Evolutionary conservation across 92 coral and sea anemone species (phyloP).

Genomic region (Actinernus sp.): DNA sequence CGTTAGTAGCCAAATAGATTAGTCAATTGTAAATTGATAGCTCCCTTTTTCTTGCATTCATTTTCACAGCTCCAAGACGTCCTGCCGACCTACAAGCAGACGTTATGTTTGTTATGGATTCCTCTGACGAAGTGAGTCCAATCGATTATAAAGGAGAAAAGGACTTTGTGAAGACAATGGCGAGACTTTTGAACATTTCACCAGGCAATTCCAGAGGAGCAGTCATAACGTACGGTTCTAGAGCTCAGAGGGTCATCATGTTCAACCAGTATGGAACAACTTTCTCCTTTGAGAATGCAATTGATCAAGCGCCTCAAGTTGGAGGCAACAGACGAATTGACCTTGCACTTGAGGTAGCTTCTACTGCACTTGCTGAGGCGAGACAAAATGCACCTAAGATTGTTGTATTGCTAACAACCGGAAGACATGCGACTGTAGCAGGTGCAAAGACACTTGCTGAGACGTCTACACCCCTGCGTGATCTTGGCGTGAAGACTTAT

Average conservation of each 20-base stretch:
- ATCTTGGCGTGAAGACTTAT: conserved; percentile 35
- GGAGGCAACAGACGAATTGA: conserved; percentile 69
- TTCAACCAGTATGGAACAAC: conserved; percentile 22
- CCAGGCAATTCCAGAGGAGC: conserved; percentile 68
- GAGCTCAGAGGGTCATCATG: conserved; percentile 26
- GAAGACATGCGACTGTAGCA: conserved; percentile 16
- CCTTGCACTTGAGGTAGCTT: conserved; percentile 52
- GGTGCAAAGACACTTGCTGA: conserved; percentile 27
- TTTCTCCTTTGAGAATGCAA: conserved; percentile 7
- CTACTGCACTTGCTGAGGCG: conserved; percentile 18
- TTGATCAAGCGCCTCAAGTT: conserved; percentile 58
- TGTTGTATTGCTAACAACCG: conserved; percentile 67
- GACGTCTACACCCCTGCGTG: conserved; percentile 27
- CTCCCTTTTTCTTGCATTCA: too few relatives aligned
- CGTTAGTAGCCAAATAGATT: too few relatives aligned
- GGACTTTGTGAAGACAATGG: conserved; percentile 51
- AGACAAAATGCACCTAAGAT: conserved; percentile 56
- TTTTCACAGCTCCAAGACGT: too few relatives aligned
- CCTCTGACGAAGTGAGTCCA: conserved; percentile 61
- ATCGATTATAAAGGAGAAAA: conserved; percentile 56
- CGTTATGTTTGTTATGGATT: conserved; percentile 69
- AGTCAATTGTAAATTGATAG: too few relatives aligned
- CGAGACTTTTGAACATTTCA: conserved; percentile 46
- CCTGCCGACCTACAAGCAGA: conserved; percentile 58
- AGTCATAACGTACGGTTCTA: conserved; percentile 49